Conservation (phyloP, 2,797 vertebrate species). For the Eulemur coronatus region DNA sequence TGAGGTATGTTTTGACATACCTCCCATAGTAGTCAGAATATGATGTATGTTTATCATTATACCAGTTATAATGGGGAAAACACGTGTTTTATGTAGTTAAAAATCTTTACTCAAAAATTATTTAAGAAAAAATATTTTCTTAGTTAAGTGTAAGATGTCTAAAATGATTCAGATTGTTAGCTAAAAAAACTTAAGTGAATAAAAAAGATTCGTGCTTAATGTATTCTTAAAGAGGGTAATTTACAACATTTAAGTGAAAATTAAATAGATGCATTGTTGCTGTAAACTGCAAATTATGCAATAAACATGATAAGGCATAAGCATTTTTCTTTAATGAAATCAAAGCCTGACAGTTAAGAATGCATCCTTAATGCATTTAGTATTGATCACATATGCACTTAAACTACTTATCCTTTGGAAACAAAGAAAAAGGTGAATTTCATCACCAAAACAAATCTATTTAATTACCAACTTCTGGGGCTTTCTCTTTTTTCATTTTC, state of each 20-base stretch:
- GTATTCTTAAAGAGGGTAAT: conserved; percentile 42
- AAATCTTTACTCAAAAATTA: conserved; percentile 32
- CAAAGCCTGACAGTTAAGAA: neutral
- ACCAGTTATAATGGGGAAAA: neutral
- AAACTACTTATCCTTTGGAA: conserved; percentile 15
- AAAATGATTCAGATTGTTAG: neutral
- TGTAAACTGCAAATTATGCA: conserved; percentile 53
- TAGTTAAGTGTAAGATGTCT: conserved; percentile 1
- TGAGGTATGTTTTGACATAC: neutral
- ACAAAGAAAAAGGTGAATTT: neutral
- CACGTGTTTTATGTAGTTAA: conserved; percentile 19
- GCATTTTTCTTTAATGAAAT: conserved; percentile 55
- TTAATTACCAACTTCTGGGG: neutral
- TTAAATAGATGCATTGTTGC: conserved; percentile 45
- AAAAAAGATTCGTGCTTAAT: conserved; percentile 2
- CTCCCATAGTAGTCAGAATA: neutral
- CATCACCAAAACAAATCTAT: neutral
- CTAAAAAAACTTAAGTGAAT: neutral
- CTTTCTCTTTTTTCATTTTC: neutral
- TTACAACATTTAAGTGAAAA: conserved; percentile 58
- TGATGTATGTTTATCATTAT: neutral
- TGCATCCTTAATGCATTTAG: conserved; percentile 11
- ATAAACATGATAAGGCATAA: conserved; percentile 15
- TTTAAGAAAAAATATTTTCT: neutral
- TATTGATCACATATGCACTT: conserved; percentile 30